Evolutionary conservation across 2,797 vertebrate genomes (phyloP).

Genomic region (Lithobates pipiens): DNA sequence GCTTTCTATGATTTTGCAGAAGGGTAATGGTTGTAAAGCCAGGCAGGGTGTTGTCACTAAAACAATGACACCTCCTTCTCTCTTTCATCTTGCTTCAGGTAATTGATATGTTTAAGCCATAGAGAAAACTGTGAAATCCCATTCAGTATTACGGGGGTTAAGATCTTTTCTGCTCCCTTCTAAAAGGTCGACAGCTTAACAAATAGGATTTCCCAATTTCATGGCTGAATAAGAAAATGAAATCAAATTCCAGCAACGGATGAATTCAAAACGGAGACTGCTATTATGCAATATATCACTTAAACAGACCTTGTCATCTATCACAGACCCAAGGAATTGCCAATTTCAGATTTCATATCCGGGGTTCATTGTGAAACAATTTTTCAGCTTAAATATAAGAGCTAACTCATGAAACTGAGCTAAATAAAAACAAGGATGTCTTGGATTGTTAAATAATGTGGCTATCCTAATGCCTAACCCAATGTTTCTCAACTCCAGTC

Average conservation of each 20-base stretch:
- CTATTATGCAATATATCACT: too few species aligned
- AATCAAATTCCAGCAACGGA: not conserved
- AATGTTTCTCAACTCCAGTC: too few species aligned
- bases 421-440: too few species aligned
- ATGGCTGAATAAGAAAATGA: slow-evolving; percentile 27
- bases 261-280: not conserved
- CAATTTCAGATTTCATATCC: too few species aligned
- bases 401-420: too few species aligned
- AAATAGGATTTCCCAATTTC: slow-evolving; percentile 16
- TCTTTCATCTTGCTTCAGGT: slow-evolving; percentile 6
- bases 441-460: too few species aligned
- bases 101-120: slow-evolving; percentile 14
- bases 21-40: not conserved
- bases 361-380: too few species aligned
- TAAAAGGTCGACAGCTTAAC: not conserved
- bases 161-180: not conserved
- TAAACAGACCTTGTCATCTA: too few species aligned
- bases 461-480: too few species aligned
- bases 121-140: not conserved
- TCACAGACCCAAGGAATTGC: too few species aligned
- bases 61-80: not conserved
- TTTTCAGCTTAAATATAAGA: too few species aligned
- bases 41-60: not conserved
- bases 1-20: not conserved
- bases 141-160: not conserved